A percentile compares a stretch with the other conserved stretches of the same genome.
These are phyloP conservation scores for Cybosia mesomella DNA, from an alignment of 2,888 invertebrate genomes.

Conservation along the genomic window DNA sequence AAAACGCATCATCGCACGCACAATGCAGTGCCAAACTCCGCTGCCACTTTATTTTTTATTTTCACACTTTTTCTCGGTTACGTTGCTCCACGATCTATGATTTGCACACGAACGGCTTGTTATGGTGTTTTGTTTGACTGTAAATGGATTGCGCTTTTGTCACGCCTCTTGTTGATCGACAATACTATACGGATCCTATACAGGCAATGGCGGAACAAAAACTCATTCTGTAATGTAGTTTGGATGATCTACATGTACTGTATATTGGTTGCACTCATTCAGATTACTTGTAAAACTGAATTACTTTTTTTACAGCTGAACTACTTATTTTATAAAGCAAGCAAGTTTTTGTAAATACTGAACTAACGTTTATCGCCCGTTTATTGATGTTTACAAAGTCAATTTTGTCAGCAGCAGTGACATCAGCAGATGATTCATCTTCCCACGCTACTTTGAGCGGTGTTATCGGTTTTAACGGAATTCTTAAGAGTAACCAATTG, in stretches of 20 bases:
- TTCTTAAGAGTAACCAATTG: constrained; percentile 52
- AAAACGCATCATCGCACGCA: constrained; percentile 55
- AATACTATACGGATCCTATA: constrained; percentile 53
- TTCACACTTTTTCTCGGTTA: constrained; percentile 64
- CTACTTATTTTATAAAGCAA: constrained; percentile 11
- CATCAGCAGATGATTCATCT: constrained; percentile 67
- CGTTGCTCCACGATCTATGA: constrained; percentile 80
- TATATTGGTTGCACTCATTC: constrained; percentile 54
- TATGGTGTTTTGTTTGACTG: constrained; percentile 67
- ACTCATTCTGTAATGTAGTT: constrained; percentile 62
- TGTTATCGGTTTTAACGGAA: constrained; percentile 53
- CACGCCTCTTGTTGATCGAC: constrained; percentile 53
- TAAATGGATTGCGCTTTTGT: constrained; percentile 68
- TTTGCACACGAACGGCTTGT: constrained; percentile 82
- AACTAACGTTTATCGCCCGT: constrained; percentile 31
- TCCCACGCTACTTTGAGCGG: constrained; percentile 53
- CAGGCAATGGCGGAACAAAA: constrained; percentile 61
- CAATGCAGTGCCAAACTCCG: constrained; percentile 40
- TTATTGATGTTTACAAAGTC: constrained; percentile 54
- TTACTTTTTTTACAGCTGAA: constrained; percentile 35
- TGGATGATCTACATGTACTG: constrained; percentile 59
- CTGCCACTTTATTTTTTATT: constrained; percentile 53
- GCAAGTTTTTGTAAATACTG: constrained; percentile 10
- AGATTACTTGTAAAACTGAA: constrained; percentile 20
- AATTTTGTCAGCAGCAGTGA: constrained; percentile 60